A percentile compares a stretch with the other conserved stretches of the same genome.
phyloP scores from a whole-genome alignment of 92 coral and sea anemone genomes.

The Phenganax stokvisi region DNA sequence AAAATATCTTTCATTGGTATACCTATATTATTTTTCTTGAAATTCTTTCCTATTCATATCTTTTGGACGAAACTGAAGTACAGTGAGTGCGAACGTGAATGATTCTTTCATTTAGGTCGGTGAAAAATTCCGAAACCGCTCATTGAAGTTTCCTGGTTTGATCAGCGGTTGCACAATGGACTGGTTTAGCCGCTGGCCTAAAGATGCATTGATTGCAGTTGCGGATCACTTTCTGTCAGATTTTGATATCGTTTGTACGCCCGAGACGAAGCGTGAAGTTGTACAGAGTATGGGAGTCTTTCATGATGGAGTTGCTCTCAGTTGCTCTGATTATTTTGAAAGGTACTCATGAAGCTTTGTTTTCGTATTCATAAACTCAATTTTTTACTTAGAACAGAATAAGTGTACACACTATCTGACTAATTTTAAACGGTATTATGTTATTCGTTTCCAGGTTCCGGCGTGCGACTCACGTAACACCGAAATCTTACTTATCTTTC shows the following conservation, averaged over 20 bases:
- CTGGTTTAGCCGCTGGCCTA: constrained; percentile 99
- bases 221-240: constrained; percentile 82
- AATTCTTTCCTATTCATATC: not conserved
- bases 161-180: constrained; percentile 99
- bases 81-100: too few relatives aligned
- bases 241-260: constrained; percentile 73
- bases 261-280: constrained; percentile 66
- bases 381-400: not conserved
- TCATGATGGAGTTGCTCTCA: constrained; percentile 89
- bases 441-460: constrained; percentile 64
- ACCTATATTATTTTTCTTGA: not conserved
- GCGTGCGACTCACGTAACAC: constrained; percentile 96
- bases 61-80: too few relatives aligned
- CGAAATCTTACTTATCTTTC: constrained; percentile 87
- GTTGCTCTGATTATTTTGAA: constrained; percentile 82
- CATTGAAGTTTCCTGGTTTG: constrained; percentile 90
- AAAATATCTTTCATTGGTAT: not conserved
- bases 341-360: constrained; percentile 44
- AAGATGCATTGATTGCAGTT: constrained; percentile 94
- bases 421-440: not conserved
- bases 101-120: constrained; percentile 60
- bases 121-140: constrained; percentile 94
- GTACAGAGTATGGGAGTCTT: constrained; percentile 94
- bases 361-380: not conserved
- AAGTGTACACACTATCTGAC: not conserved